Percentiles rank a stretch among this genome's conserved stretches.
Evolutionary conservation across 2,113 vertebrate genomes (phyloP).

Genomic region (Lampris incognitus): DNA sequence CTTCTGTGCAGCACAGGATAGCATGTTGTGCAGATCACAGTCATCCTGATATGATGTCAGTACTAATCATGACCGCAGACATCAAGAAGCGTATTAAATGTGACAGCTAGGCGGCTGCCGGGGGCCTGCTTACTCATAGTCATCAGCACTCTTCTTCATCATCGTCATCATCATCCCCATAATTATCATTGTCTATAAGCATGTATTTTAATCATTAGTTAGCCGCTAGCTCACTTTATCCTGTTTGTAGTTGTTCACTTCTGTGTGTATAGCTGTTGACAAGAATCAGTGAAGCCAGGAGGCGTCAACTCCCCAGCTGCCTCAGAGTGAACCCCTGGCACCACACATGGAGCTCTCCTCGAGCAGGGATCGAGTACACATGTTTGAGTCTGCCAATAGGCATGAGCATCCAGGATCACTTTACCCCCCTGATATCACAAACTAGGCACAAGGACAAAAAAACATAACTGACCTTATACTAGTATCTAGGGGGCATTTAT

Average conservation of each 20-base stretch:
- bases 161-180: constrained; percentile 67
- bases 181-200: constrained; percentile 74
- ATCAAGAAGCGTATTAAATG: constrained; percentile 76
- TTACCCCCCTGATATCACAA: constrained; percentile 41
- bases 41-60: constrained; percentile 78
- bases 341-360: constrained; percentile 33
- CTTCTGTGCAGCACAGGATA: constrained; percentile 76
- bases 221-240: constrained; percentile 26
- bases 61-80: constrained; percentile 76
- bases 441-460: constrained; percentile 42
- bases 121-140: constrained; percentile 79
- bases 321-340: constrained; percentile 41
- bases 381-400: constrained; percentile 43
- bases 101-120: constrained; percentile 77
- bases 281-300: constrained; percentile 40
- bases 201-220: constrained; percentile 64
- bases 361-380: constrained; percentile 6
- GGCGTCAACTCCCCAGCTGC: constrained; percentile 23
- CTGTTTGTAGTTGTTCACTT: constrained; percentile 22
- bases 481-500: constrained; percentile 36
- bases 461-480: constrained; percentile 44
- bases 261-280: constrained; percentile 20
- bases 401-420: constrained; percentile 44
- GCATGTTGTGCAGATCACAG: constrained; percentile 81
- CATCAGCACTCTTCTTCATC: constrained; percentile 81